These are phyloP conservation scores for Aphaenogaster floridana DNA, from an alignment of 1,140 invertebrate species.

Conservation along the genomic window DNA sequence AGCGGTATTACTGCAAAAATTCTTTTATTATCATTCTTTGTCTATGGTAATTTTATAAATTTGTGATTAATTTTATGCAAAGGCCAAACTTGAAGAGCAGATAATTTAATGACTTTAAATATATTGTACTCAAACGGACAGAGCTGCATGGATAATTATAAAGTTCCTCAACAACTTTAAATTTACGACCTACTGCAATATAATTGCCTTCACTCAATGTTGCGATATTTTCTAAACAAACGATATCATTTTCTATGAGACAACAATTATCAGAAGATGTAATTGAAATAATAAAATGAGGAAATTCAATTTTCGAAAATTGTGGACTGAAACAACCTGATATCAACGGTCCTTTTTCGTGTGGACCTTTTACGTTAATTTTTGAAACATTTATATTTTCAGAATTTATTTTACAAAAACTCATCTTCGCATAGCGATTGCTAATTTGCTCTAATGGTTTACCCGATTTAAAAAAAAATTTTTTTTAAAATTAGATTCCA, in stretches of 20 bases:
- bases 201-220: not conserved
- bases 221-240: not conserved
- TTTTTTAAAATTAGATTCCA: no score
- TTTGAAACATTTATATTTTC: not conserved
- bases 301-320: not conserved
- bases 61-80: not conserved
- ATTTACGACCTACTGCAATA: not conserved
- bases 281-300: not conserved
- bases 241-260: not conserved
- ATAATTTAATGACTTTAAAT: not conserved
- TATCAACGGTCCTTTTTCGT: not conserved
- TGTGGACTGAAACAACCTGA: not conserved
- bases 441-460: not conserved
- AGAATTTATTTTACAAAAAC: not conserved
- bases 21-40: not conserved
- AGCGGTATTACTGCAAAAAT: slow-evolving; percentile 7
- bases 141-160: not conserved
- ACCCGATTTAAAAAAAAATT: no score
- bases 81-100: slow-evolving; percentile 13
- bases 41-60: slow-evolving; percentile 7
- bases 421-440: not conserved
- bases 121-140: not conserved
- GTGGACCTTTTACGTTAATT: not conserved
- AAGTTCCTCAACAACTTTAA: not conserved
- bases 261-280: slow-evolving; percentile 9